A percentile compares a stretch with the other conserved stretches of the same genome.
These are phyloP conservation scores for Chrysolina oricalcia DNA, from an alignment of 2,888 invertebrate species.

Conservation along the genomic window DNA sequence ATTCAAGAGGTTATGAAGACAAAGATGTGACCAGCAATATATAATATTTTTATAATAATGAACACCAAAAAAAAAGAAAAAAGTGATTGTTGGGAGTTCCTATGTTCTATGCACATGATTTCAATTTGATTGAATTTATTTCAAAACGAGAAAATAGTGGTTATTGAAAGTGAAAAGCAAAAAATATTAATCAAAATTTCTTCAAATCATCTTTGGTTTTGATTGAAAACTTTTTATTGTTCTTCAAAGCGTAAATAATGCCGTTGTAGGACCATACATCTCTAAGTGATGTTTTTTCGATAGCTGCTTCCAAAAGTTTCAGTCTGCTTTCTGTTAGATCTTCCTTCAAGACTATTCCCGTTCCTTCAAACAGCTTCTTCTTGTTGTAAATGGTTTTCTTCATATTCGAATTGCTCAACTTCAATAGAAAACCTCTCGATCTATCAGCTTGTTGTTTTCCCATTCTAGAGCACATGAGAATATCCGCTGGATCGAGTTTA, in stretches of 20 bases:
- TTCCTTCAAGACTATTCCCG: no score
- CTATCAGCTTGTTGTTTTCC: slow-evolving; percentile 23
- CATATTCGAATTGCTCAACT: slow-evolving; percentile 26
- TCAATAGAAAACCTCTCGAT: slow-evolving; percentile 24
- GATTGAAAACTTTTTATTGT: neutral
- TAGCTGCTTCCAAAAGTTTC: slow-evolving; percentile 29
- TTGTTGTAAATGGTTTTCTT: slow-evolving; percentile 21
- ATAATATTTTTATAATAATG: no score
- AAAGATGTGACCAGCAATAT: no score
- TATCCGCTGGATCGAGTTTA: slow-evolving; percentile 18
- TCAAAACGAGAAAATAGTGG: no score
- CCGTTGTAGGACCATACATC: slow-evolving; percentile 30
- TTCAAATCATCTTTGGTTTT: slow-evolving; percentile 13
- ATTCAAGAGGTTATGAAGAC: no score
- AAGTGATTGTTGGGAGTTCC: no score
- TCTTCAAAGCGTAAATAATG: slow-evolving; percentile 17
- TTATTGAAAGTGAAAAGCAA: neutral
- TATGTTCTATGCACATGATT: no score
- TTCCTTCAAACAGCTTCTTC: slow-evolving; percentile 20
- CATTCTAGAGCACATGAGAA: slow-evolving; percentile 20
- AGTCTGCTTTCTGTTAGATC: slow-evolving; percentile 22
- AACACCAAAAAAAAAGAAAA: no score
- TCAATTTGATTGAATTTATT: no score
- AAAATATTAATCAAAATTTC: neutral
- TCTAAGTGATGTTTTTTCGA: slow-evolving; percentile 28